Conservation (phyloP, 1,140 invertebrate species). For the Brachionus calyciflorus region DNA sequence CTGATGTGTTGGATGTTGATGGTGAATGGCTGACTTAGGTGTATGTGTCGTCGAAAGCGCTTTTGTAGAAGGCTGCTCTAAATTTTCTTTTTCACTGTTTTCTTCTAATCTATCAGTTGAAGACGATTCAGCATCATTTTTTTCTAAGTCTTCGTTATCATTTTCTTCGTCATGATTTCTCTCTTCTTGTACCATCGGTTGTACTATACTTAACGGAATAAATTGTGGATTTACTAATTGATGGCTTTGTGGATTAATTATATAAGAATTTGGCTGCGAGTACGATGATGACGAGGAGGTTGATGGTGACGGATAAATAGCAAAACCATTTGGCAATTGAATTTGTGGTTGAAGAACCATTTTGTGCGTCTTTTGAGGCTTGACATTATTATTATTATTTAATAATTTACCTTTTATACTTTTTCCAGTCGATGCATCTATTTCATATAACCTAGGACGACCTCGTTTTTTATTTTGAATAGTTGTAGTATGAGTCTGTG, state of each 20-base stretch:
- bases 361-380: neutral
- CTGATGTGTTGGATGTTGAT: too few relatives aligned
- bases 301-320: conserved; percentile 32
- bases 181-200: conserved; percentile 12
- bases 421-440: conserved; percentile 7
- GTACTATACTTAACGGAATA: conserved; percentile 1
- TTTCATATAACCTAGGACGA: neutral
- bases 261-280: neutral
- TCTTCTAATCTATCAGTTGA: too few relatives aligned
- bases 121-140: too few relatives aligned
- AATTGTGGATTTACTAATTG: neutral
- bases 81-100: conserved; percentile 14
- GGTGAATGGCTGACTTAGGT: too few relatives aligned
- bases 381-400: too few relatives aligned
- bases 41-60: too few relatives aligned
- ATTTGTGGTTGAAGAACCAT: neutral
- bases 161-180: neutral
- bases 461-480: conserved; percentile 36
- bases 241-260: conserved; percentile 1
- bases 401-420: conserved; percentile 18
- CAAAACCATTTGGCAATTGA: neutral
- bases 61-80: too few relatives aligned
- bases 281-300: conserved; percentile 22
- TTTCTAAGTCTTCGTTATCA: neutral
- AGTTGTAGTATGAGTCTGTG: neutral